These are phyloP conservation scores for Sebastes iracundus DNA, from an alignment of 2,797 vertebrate species.

Conservation along the genomic window DNA sequence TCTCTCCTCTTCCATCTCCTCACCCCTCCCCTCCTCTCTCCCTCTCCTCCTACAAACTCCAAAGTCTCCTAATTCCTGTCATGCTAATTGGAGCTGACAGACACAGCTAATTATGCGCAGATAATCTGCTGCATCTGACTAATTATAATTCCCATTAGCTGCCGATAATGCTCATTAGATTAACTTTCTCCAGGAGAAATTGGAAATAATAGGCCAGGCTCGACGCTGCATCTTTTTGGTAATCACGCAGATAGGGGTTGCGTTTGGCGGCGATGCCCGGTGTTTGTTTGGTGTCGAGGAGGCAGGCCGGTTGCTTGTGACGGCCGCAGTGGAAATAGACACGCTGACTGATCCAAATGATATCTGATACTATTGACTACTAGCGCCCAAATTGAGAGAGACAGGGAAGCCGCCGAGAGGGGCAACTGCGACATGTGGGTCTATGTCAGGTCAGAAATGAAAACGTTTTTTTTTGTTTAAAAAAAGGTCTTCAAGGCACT, in stretches of 20 bases:
- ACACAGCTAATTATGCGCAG: constrained; percentile 86
- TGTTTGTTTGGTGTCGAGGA: constrained; percentile 57
- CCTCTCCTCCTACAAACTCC: constrained; percentile 57
- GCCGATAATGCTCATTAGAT: constrained; percentile 88
- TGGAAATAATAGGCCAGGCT: constrained; percentile 78
- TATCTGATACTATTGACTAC: constrained; percentile 49
- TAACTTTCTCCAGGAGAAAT: constrained; percentile 86
- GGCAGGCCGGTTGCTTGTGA: constrained; percentile 29
- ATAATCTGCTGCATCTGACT: constrained; percentile 88
- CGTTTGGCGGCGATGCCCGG: constrained; percentile 30
- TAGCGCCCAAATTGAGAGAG: constrained; percentile 27
- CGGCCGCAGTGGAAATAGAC: constrained; percentile 53
- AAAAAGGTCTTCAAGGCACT: neutral
- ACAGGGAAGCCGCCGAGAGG: constrained; percentile 10
- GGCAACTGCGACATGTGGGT: neutral
- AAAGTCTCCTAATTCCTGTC: constrained; percentile 82
- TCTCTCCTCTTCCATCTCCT: constrained; percentile 3
- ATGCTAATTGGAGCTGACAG: constrained; percentile 87
- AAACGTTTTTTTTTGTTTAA: neutral
- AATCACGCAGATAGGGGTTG: constrained; percentile 38
- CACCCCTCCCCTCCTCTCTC: constrained; percentile 27
- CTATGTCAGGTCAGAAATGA: constrained; percentile 27
- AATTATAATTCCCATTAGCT: constrained; percentile 89
- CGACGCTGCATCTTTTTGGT: constrained; percentile 59
- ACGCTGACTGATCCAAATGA: constrained; percentile 57